These are phyloP conservation scores for Nebria brevicollis DNA, from an alignment of 2,888 invertebrate species.

Conservation along the genomic window DNA sequence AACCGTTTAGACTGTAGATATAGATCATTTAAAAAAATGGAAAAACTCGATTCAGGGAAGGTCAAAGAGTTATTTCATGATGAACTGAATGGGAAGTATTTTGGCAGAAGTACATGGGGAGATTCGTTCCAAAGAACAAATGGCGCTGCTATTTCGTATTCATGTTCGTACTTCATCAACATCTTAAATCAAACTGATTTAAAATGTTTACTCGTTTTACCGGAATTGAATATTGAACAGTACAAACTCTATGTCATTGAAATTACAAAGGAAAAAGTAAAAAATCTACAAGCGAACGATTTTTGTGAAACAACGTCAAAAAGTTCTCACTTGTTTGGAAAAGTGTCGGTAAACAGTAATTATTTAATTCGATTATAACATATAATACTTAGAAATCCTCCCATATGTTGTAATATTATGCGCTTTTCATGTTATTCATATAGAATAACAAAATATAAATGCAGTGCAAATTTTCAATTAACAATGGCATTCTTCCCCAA, in stretches of 20 bases:
- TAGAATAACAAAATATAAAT: not conserved
- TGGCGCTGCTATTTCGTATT: not conserved
- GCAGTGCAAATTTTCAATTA: not conserved
- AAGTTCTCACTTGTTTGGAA: not conserved
- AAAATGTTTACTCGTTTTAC: not conserved
- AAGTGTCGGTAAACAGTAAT: constrained; percentile 20
- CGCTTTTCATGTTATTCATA: constrained; percentile 17
- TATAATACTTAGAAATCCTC: not conserved
- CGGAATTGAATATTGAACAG: not conserved
- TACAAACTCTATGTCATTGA: not conserved
- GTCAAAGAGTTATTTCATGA: not conserved
- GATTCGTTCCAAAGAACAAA: not conserved
- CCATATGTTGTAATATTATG: constrained; percentile 18
- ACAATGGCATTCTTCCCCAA: not conserved
- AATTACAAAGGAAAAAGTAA: not conserved
- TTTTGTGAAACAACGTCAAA: not conserved
- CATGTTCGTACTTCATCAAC: not conserved
- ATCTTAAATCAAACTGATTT: not conserved
- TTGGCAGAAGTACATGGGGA: not conserved
- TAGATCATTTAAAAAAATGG: too few species aligned
- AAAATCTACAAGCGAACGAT: not conserved
- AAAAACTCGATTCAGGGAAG: not conserved
- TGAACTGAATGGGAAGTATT: not conserved
- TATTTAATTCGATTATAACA: not conserved
- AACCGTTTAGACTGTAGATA: too few species aligned